A percentile compares a stretch with the other conserved stretches of the same genome.
phyloP scores from a whole-genome alignment of 2,113 vertebrate species.

The Epinephelus lanceolatus region DNA sequence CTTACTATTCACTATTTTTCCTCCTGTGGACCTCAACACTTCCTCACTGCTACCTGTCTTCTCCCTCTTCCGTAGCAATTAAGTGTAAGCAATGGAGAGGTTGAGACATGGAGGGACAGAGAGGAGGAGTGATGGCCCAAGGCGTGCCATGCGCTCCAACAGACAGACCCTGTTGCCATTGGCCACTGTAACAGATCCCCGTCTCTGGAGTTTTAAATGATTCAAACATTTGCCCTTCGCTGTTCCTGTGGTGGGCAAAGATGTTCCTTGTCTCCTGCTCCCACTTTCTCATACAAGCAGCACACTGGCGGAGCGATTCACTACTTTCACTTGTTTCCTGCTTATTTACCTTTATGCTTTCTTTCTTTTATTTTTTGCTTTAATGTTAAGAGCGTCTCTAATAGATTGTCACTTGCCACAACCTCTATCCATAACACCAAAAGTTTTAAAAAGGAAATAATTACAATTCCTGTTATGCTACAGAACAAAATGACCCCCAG shows the following conservation, averaged over 20 bases:
- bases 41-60: conserved; percentile 28
- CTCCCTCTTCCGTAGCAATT: conserved; percentile 48
- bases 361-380: not conserved
- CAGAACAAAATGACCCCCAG: not conserved
- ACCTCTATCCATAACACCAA: not conserved
- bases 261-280: conserved; percentile 56
- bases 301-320: conserved; percentile 8
- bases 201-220: conserved; percentile 85
- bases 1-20: conserved; percentile 2
- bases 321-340: not conserved
- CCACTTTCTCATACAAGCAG: not conserved
- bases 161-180: conserved; percentile 68
- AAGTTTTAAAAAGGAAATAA: not conserved
- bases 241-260: conserved; percentile 75
- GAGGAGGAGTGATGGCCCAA: conserved; percentile 61
- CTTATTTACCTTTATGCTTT: not conserved
- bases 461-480: not conserved
- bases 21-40: conserved; percentile 17
- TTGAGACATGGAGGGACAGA: conserved; percentile 43
- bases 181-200: conserved; percentile 81
- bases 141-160: conserved; percentile 53
- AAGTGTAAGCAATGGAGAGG: conserved; percentile 47
- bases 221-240: conserved; percentile 83
- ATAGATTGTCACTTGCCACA: not conserved
- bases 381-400: not conserved